Base-by-base conservation (phyloP, 1,140 invertebrate species). In the Procambarus virginalis region DNA sequence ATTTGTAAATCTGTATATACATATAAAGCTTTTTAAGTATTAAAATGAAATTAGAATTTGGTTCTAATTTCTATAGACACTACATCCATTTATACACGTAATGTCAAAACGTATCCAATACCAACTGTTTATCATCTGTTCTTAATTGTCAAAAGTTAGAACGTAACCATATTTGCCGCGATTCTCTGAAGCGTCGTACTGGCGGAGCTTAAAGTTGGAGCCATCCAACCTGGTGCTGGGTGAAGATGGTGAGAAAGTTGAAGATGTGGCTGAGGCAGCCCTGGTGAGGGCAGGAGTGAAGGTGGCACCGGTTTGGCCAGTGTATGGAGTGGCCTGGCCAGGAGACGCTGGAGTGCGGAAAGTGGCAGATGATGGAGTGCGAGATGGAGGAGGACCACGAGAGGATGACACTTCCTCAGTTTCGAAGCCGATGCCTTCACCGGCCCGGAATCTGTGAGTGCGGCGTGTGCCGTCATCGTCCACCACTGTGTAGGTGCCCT, bases 401-500 rank as follows among this genome's bases (percentile, higher is more conserved):
- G 86, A 87, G n/a, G 60, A 22, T 51, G 86, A 87, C 9, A 92
- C 82, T 81, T 90, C 83, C 75, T 92, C 84, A 6, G 87, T 92
- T 68, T 92, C 91, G 51, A 92, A 92, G n/a, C 91, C 91, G 48
- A 92, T 55, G 58, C 91, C 91, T 70, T 92, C 22, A n/a, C 91
- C 91, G 46, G 91, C 91, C 22, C 86, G 76, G 86, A 86, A 92
- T 9, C 78, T 51, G 79, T 90, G 73, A 45, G 85, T 92, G 64
- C 87, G 88, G 45, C 84, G 85, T n/a, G 84, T 86, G 60, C 84
- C 85, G 58, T 89, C 82, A 75, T 90, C 86, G 81, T 93, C 93
- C 12, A 93, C 92, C 81, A 94, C 93, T 51, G 93, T 93, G 92
- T 94, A 94, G 34, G 92, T 92, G 17, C 93, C 93, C 0, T 89